Evolutionary conservation across 1,140 invertebrate genomes (phyloP).

Genomic region (Alviniconcha marisindica): DNA sequence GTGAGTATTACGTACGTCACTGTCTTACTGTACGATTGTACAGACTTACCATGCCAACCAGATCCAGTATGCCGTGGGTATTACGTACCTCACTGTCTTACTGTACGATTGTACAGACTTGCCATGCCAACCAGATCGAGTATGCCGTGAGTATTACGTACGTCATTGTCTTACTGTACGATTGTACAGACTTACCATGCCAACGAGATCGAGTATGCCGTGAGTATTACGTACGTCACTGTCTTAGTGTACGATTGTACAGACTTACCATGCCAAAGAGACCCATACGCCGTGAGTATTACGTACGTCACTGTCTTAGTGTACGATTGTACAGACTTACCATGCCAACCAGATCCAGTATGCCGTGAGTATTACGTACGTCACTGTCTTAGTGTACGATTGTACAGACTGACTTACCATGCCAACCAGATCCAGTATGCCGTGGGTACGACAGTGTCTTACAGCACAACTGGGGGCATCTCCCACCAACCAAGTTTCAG

Average conservation of each 20-base stretch:
- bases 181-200: slow-evolving; percentile 87
- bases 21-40: slow-evolving; percentile 83
- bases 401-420: slow-evolving; percentile 88
- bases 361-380: slow-evolving; percentile 75
- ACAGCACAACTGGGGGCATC: too few relatives aligned
- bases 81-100: too few relatives aligned
- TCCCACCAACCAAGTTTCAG: too few relatives aligned
- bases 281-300: slow-evolving; percentile 79
- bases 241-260: slow-evolving; percentile 82
- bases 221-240: too few relatives aligned
- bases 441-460: slow-evolving; percentile 72
- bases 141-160: slow-evolving; percentile 76
- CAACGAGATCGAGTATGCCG: slow-evolving; percentile 83
- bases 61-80: slow-evolving; percentile 79
- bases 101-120: slow-evolving; percentile 84
- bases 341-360: slow-evolving; percentile 84
- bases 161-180: too few relatives aligned
- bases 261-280: slow-evolving; percentile 88
- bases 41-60: slow-evolving; percentile 88
- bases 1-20: slow-evolving; percentile 73
- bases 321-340: slow-evolving; percentile 85
- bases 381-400: slow-evolving; percentile 78
- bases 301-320: too few relatives aligned
- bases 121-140: slow-evolving; percentile 86
- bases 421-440: slow-evolving; percentile 83